Base-by-base conservation (phyloP, 2,113 vertebrate genomes). In the Meleagris gallopavo region DNA sequence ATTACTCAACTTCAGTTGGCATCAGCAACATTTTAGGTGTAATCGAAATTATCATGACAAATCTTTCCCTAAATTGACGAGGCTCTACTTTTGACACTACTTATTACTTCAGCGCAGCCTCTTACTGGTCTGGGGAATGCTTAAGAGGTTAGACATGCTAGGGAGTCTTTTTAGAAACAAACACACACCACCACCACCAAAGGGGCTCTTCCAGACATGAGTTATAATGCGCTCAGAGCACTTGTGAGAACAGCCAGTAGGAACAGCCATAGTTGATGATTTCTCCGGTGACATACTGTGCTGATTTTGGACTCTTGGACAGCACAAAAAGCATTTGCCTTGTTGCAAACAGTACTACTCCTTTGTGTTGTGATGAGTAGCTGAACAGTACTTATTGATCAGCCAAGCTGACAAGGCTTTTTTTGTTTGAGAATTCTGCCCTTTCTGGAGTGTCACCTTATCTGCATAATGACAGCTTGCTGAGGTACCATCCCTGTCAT, bases 1-100 rank as follows among this genome's bases (percentile, higher is more conserved):
- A 95, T 97, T 97, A 96, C 83, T 95, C 93, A 95, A 91, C 85
- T 86, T 78, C 83, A 84, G 89, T 79, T 95, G 92, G 83, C 70
- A 86, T 57, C 73, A 84, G 69, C 86, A 83, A 83, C 41, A 65
- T 76, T 84, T 84, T 32, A 95, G 65, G 69, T 93, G 54, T 80
- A 88, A 88, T 93, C 61, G 57, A 65, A 81, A 71, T 50, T 86
- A 95, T 40, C 80, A 72, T n/a, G 83, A 38, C 75, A 84, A 83
- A 75, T 90, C 57, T 89, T 90, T 61, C 69, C 24, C 20, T 46
- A 75, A 48, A 6, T 69, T 69, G 36, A 65, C 55, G 43, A 65
- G 75, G 83, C 29, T 90, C 69, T 86, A 38, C 80, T 89, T 91
- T 80, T 81, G 83, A 78, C 86, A 72, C 34, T 57, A 25, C 16